Evolutionary conservation across 1,140 invertebrate species (phyloP).

Genomic region (Neodiprion lecontei): DNA sequence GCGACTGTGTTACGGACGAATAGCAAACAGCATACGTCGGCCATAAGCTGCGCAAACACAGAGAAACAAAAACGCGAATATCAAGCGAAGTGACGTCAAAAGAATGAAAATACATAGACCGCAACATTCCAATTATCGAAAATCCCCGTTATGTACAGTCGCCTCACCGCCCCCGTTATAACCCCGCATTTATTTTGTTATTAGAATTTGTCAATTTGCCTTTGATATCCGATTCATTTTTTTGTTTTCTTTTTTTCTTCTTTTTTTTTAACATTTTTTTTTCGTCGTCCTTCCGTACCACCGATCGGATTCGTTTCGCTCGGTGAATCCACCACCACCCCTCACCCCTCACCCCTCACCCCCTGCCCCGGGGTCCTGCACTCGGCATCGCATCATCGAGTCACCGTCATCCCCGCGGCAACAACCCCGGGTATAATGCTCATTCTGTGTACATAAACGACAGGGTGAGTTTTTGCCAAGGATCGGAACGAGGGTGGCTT

Average conservation of each 20-base stretch:
- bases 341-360: neutral
- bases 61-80: no score
- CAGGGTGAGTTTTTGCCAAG: no score
- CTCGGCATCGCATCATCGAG: no score
- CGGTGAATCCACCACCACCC: neutral
- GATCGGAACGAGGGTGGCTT: no score
- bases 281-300: no score
- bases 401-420: no score
- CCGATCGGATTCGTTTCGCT: neutral
- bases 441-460: no score
- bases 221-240: neutral
- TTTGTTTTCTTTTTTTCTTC: neutral
- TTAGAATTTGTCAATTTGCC: neutral
- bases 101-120: conserved; percentile 32
- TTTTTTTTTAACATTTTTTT: no score
- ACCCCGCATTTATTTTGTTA: neutral
- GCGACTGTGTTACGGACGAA: no score
- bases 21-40: no score
- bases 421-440: no score
- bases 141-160: neutral
- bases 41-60: no score
- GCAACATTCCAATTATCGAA: conserved; percentile 44
- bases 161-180: neutral
- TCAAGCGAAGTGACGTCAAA: conserved; percentile 36
- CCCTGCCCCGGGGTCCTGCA: neutral